phyloP scores from a whole-genome alignment of 2,113 vertebrate species.

The Lynx canadensis region DNA sequence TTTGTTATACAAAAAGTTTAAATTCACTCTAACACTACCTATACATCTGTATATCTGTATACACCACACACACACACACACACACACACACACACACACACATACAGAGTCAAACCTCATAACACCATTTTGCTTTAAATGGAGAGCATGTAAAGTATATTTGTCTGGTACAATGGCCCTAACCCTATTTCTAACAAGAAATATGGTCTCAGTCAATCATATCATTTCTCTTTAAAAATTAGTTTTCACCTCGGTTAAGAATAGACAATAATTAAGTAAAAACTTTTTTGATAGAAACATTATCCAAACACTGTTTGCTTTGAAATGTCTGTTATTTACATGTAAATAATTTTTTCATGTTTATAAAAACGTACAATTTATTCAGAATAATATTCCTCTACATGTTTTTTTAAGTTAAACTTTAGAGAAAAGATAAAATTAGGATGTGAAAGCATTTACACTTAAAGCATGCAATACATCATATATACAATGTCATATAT shows the following conservation, averaged over 20 bases:
- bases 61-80: neutral
- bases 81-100: too few species aligned
- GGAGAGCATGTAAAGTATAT: neutral
- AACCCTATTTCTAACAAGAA: neutral
- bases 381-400: neutral
- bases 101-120: neutral
- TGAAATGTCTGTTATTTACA: neutral
- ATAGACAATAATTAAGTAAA: neutral
- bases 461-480: neutral
- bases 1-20: neutral
- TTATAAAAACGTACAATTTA: neutral
- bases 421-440: neutral
- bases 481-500: neutral
- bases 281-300: neutral
- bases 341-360: neutral
- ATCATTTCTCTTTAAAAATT: neutral
- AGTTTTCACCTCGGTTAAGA: neutral
- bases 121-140: neutral
- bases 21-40: neutral
- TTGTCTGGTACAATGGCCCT: neutral
- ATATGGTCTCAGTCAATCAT: neutral
- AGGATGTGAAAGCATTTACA: neutral
- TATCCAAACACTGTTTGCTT: neutral
- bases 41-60: neutral
- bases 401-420: neutral